Conservation (phyloP, 2,888 invertebrate genomes). For the Antitype chi region DNA sequence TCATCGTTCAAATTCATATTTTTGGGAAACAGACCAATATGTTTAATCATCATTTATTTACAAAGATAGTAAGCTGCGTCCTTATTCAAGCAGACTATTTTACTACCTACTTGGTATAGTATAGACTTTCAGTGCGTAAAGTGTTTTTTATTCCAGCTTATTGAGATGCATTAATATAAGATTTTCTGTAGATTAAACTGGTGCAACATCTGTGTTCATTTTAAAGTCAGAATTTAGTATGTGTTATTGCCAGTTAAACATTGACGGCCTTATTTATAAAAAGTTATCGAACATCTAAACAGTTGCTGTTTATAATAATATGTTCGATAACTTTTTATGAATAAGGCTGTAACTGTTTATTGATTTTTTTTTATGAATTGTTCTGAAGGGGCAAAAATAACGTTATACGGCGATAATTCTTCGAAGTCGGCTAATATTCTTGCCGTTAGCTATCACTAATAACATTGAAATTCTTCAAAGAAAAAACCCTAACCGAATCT, state of each 20-base stretch:
- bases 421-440: neutral
- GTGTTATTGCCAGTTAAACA: neutral
- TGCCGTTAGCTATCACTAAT: neutral
- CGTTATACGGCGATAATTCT: neutral
- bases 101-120: neutral
- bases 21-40: neutral
- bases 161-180: neutral
- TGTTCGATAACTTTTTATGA: too few species aligned
- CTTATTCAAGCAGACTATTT: neutral
- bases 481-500: too few species aligned
- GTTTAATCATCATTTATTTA: neutral
- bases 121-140: neutral
- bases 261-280: too few species aligned
- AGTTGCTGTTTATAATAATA: too few species aligned
- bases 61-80: neutral
- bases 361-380: too few species aligned
- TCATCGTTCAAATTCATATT: neutral
- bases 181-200: neutral
- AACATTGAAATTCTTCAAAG: neutral
- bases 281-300: too few species aligned
- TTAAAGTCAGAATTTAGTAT: neutral
- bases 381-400: too few species aligned
- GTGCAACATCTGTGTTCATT: slow-evolving; percentile 3
- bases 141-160: neutral
- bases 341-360: too few species aligned